Percentiles rank a stretch among this genome's conserved stretches.
phyloP scores from a whole-genome alignment of 2,113 vertebrate genomes.

The Zosterops borbonicus region DNA sequence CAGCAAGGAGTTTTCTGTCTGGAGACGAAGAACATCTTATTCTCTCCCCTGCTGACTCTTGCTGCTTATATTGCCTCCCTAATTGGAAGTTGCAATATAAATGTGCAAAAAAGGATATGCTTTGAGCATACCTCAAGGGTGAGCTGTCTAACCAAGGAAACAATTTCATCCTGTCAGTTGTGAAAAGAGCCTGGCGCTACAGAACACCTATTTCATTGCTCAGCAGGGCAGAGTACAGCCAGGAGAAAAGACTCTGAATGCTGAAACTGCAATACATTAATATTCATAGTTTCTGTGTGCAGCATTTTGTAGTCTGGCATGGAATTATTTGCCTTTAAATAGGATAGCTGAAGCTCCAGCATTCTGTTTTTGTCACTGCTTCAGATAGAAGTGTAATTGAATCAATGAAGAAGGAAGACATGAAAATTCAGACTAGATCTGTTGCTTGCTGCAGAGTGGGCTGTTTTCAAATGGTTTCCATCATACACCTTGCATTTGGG shows the following conservation, averaged over 20 bases:
- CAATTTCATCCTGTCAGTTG: not conserved
- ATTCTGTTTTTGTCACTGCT: not conserved
- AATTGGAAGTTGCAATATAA: constrained; percentile 32
- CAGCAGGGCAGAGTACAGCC: not conserved
- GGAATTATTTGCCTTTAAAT: not conserved
- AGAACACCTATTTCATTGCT: not conserved
- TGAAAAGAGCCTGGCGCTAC: not conserved
- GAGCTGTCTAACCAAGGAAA: constrained; percentile 60
- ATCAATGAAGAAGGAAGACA: not conserved
- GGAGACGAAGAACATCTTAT: not conserved
- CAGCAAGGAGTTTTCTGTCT: not conserved
- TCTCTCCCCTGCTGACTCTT: not conserved
- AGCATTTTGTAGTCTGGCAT: not conserved
- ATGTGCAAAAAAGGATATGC: constrained; percentile 38
- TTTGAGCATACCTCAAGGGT: constrained; percentile 57
- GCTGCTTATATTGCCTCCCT: not conserved
- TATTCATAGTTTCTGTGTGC: not conserved
- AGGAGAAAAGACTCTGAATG: not conserved
- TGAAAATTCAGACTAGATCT: not conserved
- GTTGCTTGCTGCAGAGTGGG: not conserved
- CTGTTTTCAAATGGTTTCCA: not conserved
- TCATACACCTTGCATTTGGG: not conserved
- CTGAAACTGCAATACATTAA: not conserved
- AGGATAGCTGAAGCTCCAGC: not conserved
- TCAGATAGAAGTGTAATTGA: not conserved